A percentile compares a stretch with the other conserved stretches of the same genome.
Evolutionary conservation across 1,140 invertebrate species (phyloP).

Genomic region (Schlechtendalia chinensis): DNA sequence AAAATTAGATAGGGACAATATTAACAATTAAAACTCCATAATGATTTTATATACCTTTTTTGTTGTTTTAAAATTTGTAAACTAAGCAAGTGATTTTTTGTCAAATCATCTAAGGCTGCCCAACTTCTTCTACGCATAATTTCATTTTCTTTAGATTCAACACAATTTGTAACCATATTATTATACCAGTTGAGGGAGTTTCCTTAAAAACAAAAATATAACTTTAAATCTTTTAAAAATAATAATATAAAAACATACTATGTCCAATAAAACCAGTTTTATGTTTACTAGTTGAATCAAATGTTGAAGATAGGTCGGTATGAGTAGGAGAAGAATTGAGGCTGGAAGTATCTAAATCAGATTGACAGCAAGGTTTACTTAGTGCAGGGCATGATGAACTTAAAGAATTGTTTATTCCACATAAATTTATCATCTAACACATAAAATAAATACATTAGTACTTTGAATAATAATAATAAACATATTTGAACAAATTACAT

Average conservation of each 20-base stretch:
- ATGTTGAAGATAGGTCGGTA: constrained; percentile 50
- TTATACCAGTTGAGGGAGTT: constrained; percentile 53
- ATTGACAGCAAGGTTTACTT: constrained; percentile 59
- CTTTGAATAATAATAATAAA: background rate
- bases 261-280: constrained; percentile 49
- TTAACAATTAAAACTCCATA: background rate
- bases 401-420: constrained; percentile 58
- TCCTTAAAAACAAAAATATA: constrained; percentile 46
- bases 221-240: constrained; percentile 10
- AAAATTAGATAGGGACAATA: constrained; percentile 48
- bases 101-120: constrained; percentile 71
- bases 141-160: constrained; percentile 55
- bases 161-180: constrained; percentile 39
- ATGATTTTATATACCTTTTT: constrained; percentile 58
- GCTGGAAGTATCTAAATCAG: constrained; percentile 57
- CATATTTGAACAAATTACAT: constrained; percentile 51
- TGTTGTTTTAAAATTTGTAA: constrained; percentile 59
- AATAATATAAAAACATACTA: constrained; percentile 43
- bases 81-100: constrained; percentile 57
- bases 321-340: constrained; percentile 60
- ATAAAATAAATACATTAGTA: background rate
- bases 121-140: constrained; percentile 72
- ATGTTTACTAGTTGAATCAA: constrained; percentile 54
- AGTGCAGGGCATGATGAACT: constrained; percentile 76
- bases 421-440: constrained; percentile 46